Evolutionary conservation across 2,888 invertebrate species (phyloP).

Genomic region (Myopa testacea): DNA sequence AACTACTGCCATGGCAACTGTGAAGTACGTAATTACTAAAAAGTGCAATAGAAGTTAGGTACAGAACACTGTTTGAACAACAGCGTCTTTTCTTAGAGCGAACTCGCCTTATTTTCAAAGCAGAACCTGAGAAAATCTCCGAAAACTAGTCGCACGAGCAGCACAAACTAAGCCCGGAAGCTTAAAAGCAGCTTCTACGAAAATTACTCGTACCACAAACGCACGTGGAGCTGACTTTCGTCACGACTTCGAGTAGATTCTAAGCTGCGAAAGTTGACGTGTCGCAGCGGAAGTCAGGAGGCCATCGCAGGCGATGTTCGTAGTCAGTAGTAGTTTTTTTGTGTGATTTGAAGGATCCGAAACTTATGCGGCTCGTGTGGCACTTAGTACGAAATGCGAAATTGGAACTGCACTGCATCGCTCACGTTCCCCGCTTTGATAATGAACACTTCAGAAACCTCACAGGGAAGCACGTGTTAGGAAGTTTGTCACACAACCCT

Average conservation of each 20-base stretch:
- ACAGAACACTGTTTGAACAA: too few species aligned
- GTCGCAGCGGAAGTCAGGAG: too few species aligned
- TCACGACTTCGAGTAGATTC: not conserved
- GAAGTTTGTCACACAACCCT: slow-evolving; percentile 1
- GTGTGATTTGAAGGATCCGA: too few species aligned
- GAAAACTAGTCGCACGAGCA: slow-evolving; percentile 2
- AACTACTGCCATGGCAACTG: too few species aligned
- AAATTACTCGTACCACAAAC: not conserved
- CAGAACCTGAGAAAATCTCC: too few species aligned
- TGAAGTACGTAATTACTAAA: too few species aligned
- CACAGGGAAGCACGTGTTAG: not conserved
- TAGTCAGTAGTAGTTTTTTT: too few species aligned
- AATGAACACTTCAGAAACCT: not conserved
- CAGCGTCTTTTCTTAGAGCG: too few species aligned
- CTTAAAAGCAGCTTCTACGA: not conserved
- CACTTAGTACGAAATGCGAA: not conserved
- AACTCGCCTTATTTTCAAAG: too few species aligned
- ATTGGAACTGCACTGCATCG: not conserved
- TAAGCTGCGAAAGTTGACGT: too few species aligned
- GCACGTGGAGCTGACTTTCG: slow-evolving; percentile 3
- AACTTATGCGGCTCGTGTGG: not conserved
- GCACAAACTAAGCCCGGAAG: not conserved
- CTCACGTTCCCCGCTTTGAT: not conserved
- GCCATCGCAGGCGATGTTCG: too few species aligned
- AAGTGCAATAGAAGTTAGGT: too few species aligned